Evolutionary conservation across 2,113 vertebrate genomes (phyloP), one percentile per base, ranked within the genome.

Genomic region (Oncorhynchus nerka): DNA sequence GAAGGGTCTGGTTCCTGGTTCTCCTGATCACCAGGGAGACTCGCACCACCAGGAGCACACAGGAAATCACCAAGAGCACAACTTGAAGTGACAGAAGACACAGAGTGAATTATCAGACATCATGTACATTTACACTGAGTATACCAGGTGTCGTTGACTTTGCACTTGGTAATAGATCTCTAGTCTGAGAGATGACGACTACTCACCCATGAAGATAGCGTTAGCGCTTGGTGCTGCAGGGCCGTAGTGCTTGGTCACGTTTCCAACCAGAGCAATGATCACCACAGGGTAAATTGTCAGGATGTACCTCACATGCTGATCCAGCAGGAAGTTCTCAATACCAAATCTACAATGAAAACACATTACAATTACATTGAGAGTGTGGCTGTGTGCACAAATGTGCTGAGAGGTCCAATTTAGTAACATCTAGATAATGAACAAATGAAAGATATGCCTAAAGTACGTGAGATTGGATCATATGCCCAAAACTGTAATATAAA

Each of bases 11-110:
- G 16, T 34, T 68, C 67, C 32, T 68, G 32, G 8, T 68, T 68
- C 32, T 68, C 30, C 20, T 9, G 32, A 68, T 68, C 67, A 68
- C 67, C 67, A 68, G 34, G 32, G 67, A 30, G 13, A 68, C 67
- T 4, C 67, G 67, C 16, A 45, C 32, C 30, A 68, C 6, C 15
- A 68, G n/a, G 15, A 68, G 67, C 30, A 68, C 16, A 39, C 67
- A 68, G 12, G 67, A 20, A 15, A 68, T 4, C 30, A 39, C 30
- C 19, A 68, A 19, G 15, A 45, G 67, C 16, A 68, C 67, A 22
- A 20, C 67, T 68, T 19, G 19, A 45, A 39, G 32, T 15, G 12
- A 39, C 2, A 30, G 20, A 34, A 32, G 9, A 68, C 66, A 68
- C 39, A 34, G 6, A 45, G 32, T 39, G 39, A 39, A 39, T 39